Conservation (phyloP, 2,113 vertebrate genomes). For the Lipotes vexillifer region DNA sequence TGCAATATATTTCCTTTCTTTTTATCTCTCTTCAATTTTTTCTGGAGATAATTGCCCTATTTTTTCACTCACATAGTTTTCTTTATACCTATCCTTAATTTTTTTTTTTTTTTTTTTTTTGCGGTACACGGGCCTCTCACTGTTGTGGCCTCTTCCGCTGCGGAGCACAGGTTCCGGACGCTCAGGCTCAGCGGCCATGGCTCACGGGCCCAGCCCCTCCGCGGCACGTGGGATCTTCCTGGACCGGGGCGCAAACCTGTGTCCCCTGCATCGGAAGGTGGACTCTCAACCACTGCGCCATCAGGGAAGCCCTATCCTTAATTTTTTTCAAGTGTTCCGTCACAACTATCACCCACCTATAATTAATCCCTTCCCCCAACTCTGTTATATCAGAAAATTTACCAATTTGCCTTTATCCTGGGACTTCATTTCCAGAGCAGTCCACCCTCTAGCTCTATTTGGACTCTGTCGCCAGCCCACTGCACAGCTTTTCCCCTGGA, state of each 20-base stretch:
- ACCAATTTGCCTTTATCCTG: background rate
- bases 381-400: background rate
- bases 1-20: background rate
- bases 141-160: too few species aligned
- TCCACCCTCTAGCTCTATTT: background rate
- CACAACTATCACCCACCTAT: background rate
- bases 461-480: background rate
- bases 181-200: too few species aligned
- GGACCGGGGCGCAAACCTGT: accelerated
- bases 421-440: background rate
- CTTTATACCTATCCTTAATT: background rate
- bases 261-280: too few species aligned
- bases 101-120: too few species aligned
- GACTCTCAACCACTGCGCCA: too few species aligned
- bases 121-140: too few species aligned
- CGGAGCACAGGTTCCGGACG: too few species aligned
- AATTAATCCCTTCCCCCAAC: background rate
- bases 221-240: too few species aligned
- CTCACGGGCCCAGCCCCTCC: too few species aligned
- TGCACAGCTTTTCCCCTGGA: background rate
- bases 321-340: background rate
- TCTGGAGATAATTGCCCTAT: background rate
- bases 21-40: background rate
- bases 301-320: background rate
- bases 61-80: background rate